Percentiles rank a stretch among this genome's conserved stretches.
Evolutionary conservation across 2,888 invertebrate species (phyloP).

Genomic region (Noctua janthina): DNA sequence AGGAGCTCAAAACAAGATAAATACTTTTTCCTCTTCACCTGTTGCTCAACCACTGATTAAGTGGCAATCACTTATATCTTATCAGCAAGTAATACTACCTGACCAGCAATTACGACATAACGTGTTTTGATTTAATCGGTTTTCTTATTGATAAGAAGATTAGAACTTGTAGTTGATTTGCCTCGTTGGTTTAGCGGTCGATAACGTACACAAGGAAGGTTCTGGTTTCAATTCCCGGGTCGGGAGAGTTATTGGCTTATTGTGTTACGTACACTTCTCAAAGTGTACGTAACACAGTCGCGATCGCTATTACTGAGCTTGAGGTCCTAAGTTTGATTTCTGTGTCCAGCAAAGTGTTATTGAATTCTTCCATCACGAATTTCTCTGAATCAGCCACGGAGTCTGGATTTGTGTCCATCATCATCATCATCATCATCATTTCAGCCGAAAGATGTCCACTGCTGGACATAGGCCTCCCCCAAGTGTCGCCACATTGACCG

Average conservation of each 20-base stretch:
- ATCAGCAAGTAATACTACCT: slow-evolving; percentile 14
- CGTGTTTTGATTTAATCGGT: slow-evolving; percentile 37
- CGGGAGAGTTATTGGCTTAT: not conserved
- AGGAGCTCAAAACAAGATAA: slow-evolving; percentile 34
- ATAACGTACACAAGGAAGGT: not conserved
- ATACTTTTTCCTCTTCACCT: not conserved
- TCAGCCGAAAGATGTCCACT: no score
- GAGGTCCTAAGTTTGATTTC: no score
- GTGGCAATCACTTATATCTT: not conserved
- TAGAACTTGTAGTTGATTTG: not conserved
- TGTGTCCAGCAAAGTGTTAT: no score
- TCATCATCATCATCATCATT: no score
- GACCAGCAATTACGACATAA: slow-evolving; percentile 21
- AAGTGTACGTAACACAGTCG: no score
- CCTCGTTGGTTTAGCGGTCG: no score
- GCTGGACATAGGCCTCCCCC: no score
- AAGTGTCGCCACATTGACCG: no score
- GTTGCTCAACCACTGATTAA: slow-evolving; percentile 12
- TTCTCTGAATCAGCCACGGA: no score
- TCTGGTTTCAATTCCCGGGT: not conserved
- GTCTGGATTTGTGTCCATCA: not conserved
- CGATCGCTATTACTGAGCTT: no score
- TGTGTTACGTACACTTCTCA: not conserved
- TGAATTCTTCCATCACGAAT: no score
- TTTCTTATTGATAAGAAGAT: slow-evolving; percentile 35